These are phyloP conservation scores for Hydraecia micacea DNA, from an alignment of 2,888 invertebrate species.

Conservation along the genomic window DNA sequence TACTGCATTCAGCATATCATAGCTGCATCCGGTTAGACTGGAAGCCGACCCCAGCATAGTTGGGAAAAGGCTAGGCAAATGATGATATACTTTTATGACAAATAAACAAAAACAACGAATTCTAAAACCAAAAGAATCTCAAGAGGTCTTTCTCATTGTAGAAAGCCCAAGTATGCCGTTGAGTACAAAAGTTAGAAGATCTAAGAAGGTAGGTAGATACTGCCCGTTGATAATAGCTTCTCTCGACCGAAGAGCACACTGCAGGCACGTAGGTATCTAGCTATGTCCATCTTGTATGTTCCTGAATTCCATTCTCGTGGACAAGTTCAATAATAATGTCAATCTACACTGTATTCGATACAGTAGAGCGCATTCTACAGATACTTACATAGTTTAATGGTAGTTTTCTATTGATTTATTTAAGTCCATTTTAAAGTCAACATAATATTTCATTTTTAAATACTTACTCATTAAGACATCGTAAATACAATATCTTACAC, in stretches of 20 bases:
- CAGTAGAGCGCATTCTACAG: slow-evolving; percentile 10
- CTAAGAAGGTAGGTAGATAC: not conserved
- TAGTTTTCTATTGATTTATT: not conserved
- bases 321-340: slow-evolving; percentile 24
- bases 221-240: slow-evolving; percentile 11
- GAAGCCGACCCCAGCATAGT: no score
- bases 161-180: not conserved
- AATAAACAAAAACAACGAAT: slow-evolving; percentile 7
- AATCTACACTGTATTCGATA: slow-evolving; percentile 12
- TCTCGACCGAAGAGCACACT: not conserved
- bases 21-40: no score
- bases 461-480: no score
- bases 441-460: not conserved
- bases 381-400: not conserved
- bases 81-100: no score
- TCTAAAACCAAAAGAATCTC: not conserved
- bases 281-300: slow-evolving; percentile 7
- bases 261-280: not conserved
- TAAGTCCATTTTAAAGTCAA: not conserved
- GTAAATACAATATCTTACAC: no score
- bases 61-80: no score
- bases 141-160: not conserved
- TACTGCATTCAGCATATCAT: no score
- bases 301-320: slow-evolving; percentile 20
- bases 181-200: not conserved